phyloP scores from a whole-genome alignment of 2,113 vertebrate species.

The Mesoclemmys tuberculata region DNA sequence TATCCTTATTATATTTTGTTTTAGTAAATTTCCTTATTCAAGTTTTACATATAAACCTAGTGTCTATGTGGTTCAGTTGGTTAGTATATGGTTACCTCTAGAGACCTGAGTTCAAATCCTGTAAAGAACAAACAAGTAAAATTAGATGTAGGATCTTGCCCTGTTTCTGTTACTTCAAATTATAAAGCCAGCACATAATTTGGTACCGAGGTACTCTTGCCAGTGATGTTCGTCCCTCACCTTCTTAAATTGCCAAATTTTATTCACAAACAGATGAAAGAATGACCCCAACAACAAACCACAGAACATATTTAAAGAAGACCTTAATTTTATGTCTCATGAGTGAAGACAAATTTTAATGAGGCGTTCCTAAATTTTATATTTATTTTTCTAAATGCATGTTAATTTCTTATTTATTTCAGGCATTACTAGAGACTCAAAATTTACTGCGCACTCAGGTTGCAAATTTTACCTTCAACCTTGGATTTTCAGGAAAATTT shows the following conservation, averaged over 20 bases:
- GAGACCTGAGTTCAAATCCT: background rate
- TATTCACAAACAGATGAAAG: background rate
- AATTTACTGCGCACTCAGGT: constrained; percentile 88
- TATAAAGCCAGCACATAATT: background rate
- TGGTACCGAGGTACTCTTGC: background rate
- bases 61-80: background rate
- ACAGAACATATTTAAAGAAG: background rate
- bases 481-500: constrained; percentile 93
- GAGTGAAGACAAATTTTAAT: constrained; percentile 32
- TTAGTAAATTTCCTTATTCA: background rate
- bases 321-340: constrained; percentile 12
- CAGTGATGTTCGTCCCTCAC: background rate
- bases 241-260: background rate
- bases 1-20: background rate
- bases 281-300: background rate
- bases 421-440: constrained; percentile 91
- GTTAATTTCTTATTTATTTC: constrained; percentile 84
- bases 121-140: background rate
- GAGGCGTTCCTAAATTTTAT: constrained; percentile 47
- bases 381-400: constrained; percentile 75
- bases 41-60: background rate
- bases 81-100: background rate
- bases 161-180: background rate
- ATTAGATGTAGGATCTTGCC: accelerated
- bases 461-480: constrained; percentile 93